Conservation (phyloP, 1,140 invertebrate genomes). For the Trypoxylus dichotomus region DNA sequence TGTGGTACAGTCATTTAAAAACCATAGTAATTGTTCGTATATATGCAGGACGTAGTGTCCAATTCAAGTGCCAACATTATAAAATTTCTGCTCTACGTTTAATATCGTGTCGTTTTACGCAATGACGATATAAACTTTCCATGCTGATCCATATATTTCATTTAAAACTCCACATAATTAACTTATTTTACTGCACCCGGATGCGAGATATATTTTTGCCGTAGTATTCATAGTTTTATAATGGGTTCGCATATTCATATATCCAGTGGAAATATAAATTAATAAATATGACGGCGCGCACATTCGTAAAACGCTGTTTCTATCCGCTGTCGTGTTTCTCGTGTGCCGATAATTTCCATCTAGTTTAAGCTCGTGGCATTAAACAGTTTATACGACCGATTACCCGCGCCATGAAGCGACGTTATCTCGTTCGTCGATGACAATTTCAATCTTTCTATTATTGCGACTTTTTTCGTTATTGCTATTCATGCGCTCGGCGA, state of each 20-base stretch:
- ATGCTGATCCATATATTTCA: not conserved
- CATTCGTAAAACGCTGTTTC: too few species aligned
- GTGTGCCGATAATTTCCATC: not conserved
- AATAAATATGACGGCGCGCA: not conserved
- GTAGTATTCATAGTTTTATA: not conserved
- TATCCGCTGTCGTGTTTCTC: not conserved
- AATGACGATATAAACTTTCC: not conserved
- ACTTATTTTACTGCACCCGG: not conserved
- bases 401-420: not conserved
- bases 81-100: too few species aligned
- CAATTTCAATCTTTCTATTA: not conserved
- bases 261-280: conserved; percentile 4
- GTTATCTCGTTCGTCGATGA: not conserved
- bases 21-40: too few species aligned
- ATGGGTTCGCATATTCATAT: not conserved
- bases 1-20: too few species aligned
- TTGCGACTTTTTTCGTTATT: not conserved
- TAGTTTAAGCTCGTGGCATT: not conserved
- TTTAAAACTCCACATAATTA: not conserved
- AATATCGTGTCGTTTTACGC: not conserved
- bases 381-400: not conserved
- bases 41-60: too few species aligned
- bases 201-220: not conserved
- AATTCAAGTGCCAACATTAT: too few species aligned
- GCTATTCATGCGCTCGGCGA: not conserved